Evolutionary conservation across 2,113 vertebrate genomes (phyloP), one percentile per base, ranked within the genome.

Genomic region (Lophochroa leadbeateri): DNA sequence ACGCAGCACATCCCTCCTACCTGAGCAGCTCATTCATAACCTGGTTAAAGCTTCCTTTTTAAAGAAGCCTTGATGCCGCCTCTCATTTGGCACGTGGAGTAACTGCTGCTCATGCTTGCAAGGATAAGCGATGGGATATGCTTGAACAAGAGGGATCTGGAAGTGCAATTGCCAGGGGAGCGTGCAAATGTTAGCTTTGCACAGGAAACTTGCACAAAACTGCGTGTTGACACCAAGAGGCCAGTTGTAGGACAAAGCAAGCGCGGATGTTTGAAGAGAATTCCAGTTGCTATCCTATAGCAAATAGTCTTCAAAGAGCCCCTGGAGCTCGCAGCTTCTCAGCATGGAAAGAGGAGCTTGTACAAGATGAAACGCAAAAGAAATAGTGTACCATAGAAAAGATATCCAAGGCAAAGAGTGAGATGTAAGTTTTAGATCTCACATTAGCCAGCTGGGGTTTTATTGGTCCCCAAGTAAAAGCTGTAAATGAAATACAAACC

Each of bases 221-320:
- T 80, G 90, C 2, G 0, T 96, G 95, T 95, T 94, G 96, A 95
- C 92, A 96, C 84, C 89, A 75, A 96, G 94, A 82, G 91, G 89
- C 96, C 95, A 81, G 94, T 86, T 94, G 90, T 94, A 96, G 92
- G 96, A 95, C 94, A 95, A 97, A 93, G 93, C 93, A 92, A 82
- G 61, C 74, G 5, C 11, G 71, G 81, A 95, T 96, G 95, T 97
- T 97, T 97, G 86, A 97, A 96, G 96, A 96, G 93, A 96, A 96
- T 97, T 96, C 96, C 94, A 95, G 96, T 97, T 90, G 86, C 94
- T 97, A 93, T 95, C 92, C 92, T 93, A 94, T 90, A 96, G 97
- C 95, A 96, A 96, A 93, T 96, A 97, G 95, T 92, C 96, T 97
- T 97, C 97, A 97, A 97, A 97, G 96, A 97, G 95, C 96, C 97